Percentiles rank a stretch among this genome's conserved stretches.
These are phyloP conservation scores for Turritopsis dohrnii DNA, from an alignment of 30 jellyfish, hydroid and myxozoan genomes.

Conservation along the genomic window DNA sequence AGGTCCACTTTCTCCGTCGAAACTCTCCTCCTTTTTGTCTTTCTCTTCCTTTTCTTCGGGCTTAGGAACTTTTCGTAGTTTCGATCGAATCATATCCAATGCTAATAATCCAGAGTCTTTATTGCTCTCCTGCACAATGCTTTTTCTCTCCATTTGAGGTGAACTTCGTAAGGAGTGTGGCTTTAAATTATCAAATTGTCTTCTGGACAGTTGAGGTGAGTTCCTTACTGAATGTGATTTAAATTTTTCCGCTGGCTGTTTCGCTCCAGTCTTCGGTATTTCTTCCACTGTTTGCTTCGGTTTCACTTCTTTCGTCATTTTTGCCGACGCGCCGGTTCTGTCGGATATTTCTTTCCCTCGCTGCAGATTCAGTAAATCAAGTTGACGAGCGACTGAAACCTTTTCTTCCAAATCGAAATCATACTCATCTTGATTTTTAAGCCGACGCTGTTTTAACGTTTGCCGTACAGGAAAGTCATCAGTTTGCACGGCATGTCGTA, in stretches of 20 bases:
- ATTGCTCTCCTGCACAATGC: not conserved
- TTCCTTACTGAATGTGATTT: not conserved
- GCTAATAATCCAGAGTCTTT: constrained; percentile 9
- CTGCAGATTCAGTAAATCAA: not conserved
- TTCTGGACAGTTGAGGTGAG: not conserved
- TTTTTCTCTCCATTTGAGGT: not conserved
- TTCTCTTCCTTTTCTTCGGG: constrained; percentile 6
- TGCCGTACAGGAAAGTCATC: not conserved
- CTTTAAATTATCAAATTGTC: not conserved
- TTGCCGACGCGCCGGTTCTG: not conserved
- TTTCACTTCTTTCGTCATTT: not conserved
- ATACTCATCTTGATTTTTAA: not conserved
- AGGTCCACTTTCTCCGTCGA: not conserved
- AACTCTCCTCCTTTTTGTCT: not conserved
- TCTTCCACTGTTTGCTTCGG: not conserved
- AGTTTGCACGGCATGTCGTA: not conserved
- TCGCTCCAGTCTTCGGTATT: not conserved
- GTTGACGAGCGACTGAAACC: not conserved
- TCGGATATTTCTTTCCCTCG: not conserved
- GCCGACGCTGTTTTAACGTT: constrained; percentile 3
- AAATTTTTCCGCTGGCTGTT: not conserved
- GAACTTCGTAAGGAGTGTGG: not conserved
- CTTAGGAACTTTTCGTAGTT: constrained; percentile 14
- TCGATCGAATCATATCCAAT: constrained; percentile 15
- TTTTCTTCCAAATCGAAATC: not conserved